phyloP scores from a whole-genome alignment of 2,797 vertebrate species.

The Coluber constrictor region DNA sequence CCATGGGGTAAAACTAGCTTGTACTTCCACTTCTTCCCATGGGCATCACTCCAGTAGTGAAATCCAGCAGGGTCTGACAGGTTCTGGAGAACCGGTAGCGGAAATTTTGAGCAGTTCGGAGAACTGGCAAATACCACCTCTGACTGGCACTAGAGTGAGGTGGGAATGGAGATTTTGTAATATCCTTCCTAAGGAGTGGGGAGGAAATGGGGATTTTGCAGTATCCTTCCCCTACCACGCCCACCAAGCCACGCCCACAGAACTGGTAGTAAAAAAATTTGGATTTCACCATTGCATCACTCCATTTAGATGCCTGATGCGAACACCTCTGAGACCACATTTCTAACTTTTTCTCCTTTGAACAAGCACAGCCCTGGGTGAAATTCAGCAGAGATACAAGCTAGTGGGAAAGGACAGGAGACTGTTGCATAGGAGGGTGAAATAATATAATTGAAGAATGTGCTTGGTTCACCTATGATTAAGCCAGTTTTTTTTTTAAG shows the following conservation, averaged over 20 bases:
- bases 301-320: not conserved
- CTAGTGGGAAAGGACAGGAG: not conserved
- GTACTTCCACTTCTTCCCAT: not conserved
- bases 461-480: not conserved
- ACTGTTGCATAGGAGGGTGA: not conserved
- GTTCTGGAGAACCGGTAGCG: no score
- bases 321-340: not conserved
- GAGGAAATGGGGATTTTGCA: no score
- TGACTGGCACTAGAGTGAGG: no score
- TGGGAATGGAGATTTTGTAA: no score
- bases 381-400: not conserved
- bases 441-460: not conserved
- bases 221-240: no score
- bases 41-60: not conserved
- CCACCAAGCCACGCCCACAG: no score
- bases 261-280: no score
- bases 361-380: not conserved
- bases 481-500: not conserved
- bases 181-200: no score
- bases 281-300: not conserved
- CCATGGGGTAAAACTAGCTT: not conserved
- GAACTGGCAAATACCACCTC: no score
- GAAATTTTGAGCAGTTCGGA: no score
- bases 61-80: no score
- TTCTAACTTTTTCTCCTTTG: not conserved